A percentile compares a stretch with the other conserved stretches of the same genome.
These are phyloP conservation scores for Sebastes matsubarae DNA, from an alignment of 2,797 vertebrate genomes.

Conservation along the genomic window DNA sequence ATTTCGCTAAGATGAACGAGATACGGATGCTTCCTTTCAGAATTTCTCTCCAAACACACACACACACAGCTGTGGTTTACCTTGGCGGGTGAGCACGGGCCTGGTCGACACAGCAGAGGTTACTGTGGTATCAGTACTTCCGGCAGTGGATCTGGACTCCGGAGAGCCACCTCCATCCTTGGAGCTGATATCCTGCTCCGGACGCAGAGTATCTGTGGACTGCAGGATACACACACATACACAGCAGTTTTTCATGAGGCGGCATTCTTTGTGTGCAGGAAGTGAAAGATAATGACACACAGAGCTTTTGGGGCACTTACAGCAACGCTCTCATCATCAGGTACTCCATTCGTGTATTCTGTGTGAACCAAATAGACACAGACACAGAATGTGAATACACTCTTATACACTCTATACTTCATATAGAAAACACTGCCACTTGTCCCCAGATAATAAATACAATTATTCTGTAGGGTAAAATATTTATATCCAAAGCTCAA, in stretches of 20 bases:
- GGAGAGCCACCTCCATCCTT: constrained; percentile 76
- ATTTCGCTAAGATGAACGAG: constrained; percentile 12
- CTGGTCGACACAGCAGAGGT: constrained; percentile 61
- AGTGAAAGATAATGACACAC: constrained; percentile 10
- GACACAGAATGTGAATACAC: constrained; percentile 28
- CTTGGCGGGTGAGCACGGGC: constrained; percentile 80
- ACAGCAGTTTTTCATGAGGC: constrained; percentile 6
- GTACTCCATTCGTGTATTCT: constrained; percentile 88
- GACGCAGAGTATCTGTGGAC: constrained; percentile 75
- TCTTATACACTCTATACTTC: not conserved
- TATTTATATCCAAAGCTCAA: no score
- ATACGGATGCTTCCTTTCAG: constrained; percentile 17
- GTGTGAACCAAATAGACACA: constrained; percentile 24
- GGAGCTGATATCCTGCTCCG: constrained; percentile 82
- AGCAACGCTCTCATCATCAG: constrained; percentile 86
- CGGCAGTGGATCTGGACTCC: constrained; percentile 56
- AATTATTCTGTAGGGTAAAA: no score
- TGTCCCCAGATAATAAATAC: no score
- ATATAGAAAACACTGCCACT: not conserved
- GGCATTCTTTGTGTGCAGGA: constrained; percentile 5
- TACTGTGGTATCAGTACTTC: constrained; percentile 60
- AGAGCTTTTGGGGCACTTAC: constrained; percentile 78
- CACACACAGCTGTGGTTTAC: constrained; percentile 53
- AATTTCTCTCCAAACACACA: not conserved
- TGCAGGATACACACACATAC: constrained; percentile 46